Evolutionary conservation across 2,113 vertebrate species (phyloP).

Genomic region (Channa argus): DNA sequence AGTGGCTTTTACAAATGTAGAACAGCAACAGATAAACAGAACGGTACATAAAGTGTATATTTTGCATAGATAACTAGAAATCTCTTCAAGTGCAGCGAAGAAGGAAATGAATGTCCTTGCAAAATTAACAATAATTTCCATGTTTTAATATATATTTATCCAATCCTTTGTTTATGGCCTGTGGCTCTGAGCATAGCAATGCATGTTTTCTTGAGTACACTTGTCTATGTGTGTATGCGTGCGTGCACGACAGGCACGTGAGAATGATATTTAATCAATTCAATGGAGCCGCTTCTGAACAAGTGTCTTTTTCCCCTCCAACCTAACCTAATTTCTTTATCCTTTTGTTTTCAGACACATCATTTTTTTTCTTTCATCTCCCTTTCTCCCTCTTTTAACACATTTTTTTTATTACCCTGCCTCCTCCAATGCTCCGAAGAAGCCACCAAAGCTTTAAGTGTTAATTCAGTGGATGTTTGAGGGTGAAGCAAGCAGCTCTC

Average conservation of each 20-base stretch:
- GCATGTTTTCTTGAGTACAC: no score
- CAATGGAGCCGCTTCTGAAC: conserved; percentile 25
- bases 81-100: not conserved
- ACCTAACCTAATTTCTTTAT: conserved; percentile 32
- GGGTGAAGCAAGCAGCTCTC: conserved; percentile 15
- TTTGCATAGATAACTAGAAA: not conserved
- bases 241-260: conserved; percentile 2
- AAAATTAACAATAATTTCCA: not conserved
- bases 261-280: conserved; percentile 41
- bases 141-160: not conserved
- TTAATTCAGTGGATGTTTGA: conserved; percentile 38
- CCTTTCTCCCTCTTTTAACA: not conserved
- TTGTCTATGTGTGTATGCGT: not conserved
- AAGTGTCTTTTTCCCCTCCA: conserved; percentile 22
- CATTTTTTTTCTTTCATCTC: no score
- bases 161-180: no score
- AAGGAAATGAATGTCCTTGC: not conserved
- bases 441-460: conserved; percentile 17
- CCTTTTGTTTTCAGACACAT: conserved; percentile 9
- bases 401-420: not conserved
- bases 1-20: not conserved
- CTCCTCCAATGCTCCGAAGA: conserved; percentile 4
- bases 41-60: not conserved
- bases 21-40: not conserved
- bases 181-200: no score